phyloP scores from a whole-genome alignment of 2,888 invertebrate species.

The Cetonia aurata region DNA sequence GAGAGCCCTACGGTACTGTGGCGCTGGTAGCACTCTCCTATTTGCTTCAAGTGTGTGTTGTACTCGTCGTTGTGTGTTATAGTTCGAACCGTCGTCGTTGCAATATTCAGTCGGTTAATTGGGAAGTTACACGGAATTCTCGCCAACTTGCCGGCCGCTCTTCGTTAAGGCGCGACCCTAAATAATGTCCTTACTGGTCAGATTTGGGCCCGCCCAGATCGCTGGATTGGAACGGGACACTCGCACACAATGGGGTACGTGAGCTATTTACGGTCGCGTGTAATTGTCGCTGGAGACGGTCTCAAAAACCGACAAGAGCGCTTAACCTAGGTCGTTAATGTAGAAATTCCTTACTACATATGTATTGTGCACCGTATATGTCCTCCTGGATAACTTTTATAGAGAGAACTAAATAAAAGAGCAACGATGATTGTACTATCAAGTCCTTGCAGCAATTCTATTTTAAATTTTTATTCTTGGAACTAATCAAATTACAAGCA shows the following conservation, averaged over 20 bases:
- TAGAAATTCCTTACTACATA: too few relatives aligned
- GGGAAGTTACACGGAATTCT: slow-evolving; percentile 26
- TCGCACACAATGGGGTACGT: neutral
- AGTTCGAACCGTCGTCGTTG: slow-evolving; percentile 25
- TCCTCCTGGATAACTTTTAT: too few relatives aligned
- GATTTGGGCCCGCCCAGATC: slow-evolving; percentile 5
- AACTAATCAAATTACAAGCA: too few relatives aligned
- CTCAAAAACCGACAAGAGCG: too few relatives aligned
- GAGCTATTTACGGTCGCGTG: neutral
- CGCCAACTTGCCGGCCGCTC: slow-evolving; percentile 14
- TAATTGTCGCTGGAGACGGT: too few relatives aligned
- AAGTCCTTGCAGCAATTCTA: too few relatives aligned
- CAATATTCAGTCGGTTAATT: slow-evolving; percentile 36
- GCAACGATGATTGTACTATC: too few relatives aligned
- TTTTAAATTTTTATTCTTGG: too few relatives aligned
- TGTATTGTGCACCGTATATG: too few relatives aligned
- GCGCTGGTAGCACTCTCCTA: neutral
- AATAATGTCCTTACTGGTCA: slow-evolving; percentile 27
- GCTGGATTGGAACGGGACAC: neutral
- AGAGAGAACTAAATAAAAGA: too few relatives aligned
- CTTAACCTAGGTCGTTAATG: too few relatives aligned
- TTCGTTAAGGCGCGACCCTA: slow-evolving; percentile 13
- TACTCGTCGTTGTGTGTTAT: slow-evolving; percentile 18
- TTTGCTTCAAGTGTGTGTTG: slow-evolving; percentile 12
- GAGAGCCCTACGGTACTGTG: slow-evolving; percentile 8